Evolutionary conservation across 2,797 vertebrate genomes (phyloP).

Genomic region (Ctenopoma kingsleyae): DNA sequence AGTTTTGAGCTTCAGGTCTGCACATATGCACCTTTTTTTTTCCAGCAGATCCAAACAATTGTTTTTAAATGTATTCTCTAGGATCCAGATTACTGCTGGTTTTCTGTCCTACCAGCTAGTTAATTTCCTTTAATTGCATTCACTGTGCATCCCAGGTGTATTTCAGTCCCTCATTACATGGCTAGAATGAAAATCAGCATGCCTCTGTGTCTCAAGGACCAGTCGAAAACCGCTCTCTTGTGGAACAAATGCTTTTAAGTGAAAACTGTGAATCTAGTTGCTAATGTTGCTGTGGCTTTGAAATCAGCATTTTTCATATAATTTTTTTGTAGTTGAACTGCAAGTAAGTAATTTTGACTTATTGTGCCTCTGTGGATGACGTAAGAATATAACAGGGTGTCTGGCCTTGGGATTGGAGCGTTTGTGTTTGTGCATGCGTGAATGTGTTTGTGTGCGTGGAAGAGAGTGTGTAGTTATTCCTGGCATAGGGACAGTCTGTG

Average conservation of each 20-base stretch:
- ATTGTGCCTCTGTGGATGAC: constrained; percentile 43
- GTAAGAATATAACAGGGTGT: constrained; percentile 45
- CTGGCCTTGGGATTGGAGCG: constrained; percentile 36
- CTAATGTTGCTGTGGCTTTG: constrained; percentile 5
- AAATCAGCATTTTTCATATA: not conserved
- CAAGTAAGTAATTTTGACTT: constrained; percentile 23
- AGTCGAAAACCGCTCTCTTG: not conserved
- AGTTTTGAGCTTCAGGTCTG: not conserved
- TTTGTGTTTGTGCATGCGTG: constrained; percentile 8
- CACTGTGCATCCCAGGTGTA: constrained; percentile 57
- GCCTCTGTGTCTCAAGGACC: constrained; percentile 21
- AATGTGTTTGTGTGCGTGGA: constrained; percentile 22
- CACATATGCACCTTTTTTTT: not conserved
- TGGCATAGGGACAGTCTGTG: constrained; percentile 81
- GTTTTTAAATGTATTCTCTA: constrained; percentile 15
- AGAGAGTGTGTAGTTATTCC: constrained; percentile 67
- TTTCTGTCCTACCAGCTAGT: constrained; percentile 33
- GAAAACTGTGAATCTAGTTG: not conserved
- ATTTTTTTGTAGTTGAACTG: constrained; percentile 29
- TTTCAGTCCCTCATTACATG: constrained; percentile 51
- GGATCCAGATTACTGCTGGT: constrained; percentile 21
- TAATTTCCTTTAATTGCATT: constrained; percentile 58
- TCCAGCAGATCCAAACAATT: constrained; percentile 7
- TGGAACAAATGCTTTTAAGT: not conserved
- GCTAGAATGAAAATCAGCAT: constrained; percentile 57